A percentile compares a stretch with the other conserved stretches of the same genome.
phyloP scores from a whole-genome alignment of 1,140 invertebrate species.

The Aphelinus certus region DNA sequence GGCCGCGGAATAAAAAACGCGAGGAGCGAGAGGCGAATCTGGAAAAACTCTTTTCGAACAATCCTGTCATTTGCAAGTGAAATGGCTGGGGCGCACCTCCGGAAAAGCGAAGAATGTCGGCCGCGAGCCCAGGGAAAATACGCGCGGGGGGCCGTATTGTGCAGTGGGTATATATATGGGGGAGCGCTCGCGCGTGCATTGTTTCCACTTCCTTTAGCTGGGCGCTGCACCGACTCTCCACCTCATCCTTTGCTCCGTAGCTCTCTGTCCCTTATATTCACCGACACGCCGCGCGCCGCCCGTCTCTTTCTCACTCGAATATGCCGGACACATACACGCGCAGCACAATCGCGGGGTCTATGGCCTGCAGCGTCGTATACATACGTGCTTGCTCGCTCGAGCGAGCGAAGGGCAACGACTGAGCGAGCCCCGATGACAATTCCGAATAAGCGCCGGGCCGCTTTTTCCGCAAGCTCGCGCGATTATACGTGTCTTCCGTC shows the following conservation, averaged over 20 bases:
- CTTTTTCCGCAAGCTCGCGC: too few species aligned
- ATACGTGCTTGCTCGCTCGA: background rate
- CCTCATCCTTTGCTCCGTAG: slow-evolving; percentile 11
- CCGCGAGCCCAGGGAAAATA: too few species aligned
- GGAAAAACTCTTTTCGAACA: slow-evolving; percentile 17
- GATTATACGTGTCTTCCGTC: too few species aligned
- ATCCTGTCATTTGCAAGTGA: slow-evolving; percentile 28
- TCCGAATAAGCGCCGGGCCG: too few species aligned
- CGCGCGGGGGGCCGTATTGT: too few species aligned
- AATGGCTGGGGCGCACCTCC: background rate
- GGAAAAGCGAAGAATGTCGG: slow-evolving; percentile 9
- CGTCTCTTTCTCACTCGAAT: slow-evolving; percentile 8
- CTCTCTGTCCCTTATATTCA: background rate
- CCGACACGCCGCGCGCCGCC: background rate
- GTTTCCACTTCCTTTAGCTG: slow-evolving; percentile 47
- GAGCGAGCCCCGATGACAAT: too few species aligned
- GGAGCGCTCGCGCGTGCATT: slow-evolving; percentile 42
- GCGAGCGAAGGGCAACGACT: background rate
- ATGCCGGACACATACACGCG: slow-evolving; percentile 21
- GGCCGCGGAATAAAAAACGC: background rate
- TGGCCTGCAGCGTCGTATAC: slow-evolving; percentile 23
- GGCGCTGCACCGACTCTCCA: slow-evolving; percentile 37
- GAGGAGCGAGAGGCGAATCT: slow-evolving; percentile 14
- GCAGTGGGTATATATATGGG: too few species aligned
- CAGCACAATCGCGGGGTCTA: slow-evolving; percentile 21